phyloP scores from a whole-genome alignment of 2,797 vertebrate genomes.

The Amblyopsis hoosieri region DNA sequence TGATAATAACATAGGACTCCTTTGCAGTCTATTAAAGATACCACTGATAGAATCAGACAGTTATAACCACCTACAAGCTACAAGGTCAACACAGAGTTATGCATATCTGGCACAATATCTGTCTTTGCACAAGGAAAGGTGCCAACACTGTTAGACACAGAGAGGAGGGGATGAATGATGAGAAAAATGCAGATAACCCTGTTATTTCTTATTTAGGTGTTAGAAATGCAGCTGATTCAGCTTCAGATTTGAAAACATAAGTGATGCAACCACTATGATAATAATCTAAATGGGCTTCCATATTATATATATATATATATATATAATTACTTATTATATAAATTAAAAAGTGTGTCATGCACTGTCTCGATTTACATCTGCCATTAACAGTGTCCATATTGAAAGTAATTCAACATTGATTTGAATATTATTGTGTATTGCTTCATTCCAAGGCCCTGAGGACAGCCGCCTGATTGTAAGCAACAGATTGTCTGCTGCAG shows the following conservation, averaged over 20 bases:
- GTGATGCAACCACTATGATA: no score
- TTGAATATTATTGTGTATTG: constrained; percentile 54
- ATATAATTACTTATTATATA: no score
- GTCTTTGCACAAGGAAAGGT: constrained; percentile 32
- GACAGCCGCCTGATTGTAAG: constrained; percentile 47
- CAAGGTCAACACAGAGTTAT: no score
- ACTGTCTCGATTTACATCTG: constrained; percentile 22
- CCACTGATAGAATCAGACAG: constrained; percentile 10
- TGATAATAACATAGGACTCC: no score
- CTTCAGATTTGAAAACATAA: constrained; percentile 19
- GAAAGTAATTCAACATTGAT: constrained; percentile 41
- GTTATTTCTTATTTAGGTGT: constrained; percentile 17
- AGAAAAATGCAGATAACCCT: constrained; percentile 43
- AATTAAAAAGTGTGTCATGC: constrained; percentile 16
- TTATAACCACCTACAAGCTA: neutral
- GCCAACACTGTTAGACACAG: constrained; percentile 40
- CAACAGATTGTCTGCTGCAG: constrained; percentile 51
- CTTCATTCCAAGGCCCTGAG: constrained; percentile 52
- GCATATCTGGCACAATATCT: constrained; percentile 27
- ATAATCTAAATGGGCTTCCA: no score
- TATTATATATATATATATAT: neutral
- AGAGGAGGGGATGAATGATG: constrained; percentile 29
- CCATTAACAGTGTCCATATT: constrained; percentile 23
- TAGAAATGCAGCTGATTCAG: neutral
- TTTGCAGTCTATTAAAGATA: neutral